Base-by-base conservation (phyloP, 2,888 invertebrate genomes). In the Thereva unica region DNA sequence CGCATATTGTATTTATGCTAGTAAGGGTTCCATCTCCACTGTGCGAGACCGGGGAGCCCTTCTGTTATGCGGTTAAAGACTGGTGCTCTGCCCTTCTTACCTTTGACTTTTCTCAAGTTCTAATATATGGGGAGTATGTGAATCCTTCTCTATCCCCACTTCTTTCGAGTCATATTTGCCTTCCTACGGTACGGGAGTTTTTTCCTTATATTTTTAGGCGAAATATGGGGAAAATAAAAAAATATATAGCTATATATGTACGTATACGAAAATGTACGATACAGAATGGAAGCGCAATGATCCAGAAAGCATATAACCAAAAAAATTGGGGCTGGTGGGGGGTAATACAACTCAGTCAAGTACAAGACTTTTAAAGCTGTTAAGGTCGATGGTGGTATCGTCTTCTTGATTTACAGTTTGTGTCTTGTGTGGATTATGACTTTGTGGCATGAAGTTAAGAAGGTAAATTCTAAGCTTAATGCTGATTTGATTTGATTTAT, bases 1-100 rank as follows among this genome's bases (percentile, higher is more conserved):
- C 68, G 66, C 68, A 68, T 68, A 68, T 66, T 68, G 68, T 68
- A 61, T 68, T 68, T 68, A 68, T 68, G 57, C 57, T 53, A 44
- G 53, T 41, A 56, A 8, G 34, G 55, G 42, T 37, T 5, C 37
- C 9, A 42, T 34, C 23, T 41, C 55, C 10, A 10, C 23, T 7
- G 6, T 7, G 7, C 9, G 42, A 7, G 10, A 10, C n/a, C 37
- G 5, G 38, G 57, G 35, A 52, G n/a, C 52, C 53, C 41, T 34
- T 23, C 37, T 44, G 38, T 42, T 64, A 44, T 64, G 64, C 64
- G 64, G 64, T 64, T 64, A 64, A 64, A 64, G 64, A 61, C 61
- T 50, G 44, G 44, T 34, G 44, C 10, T 40, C 53, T 35, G 35
- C 61, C 50, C 50, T 41, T 61, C 50, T 61, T 50, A 61, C 61